A percentile compares a stretch with the other conserved stretches of the same genome.
Conservation (phyloP, 2,113 vertebrate genomes). For the Hippocampus comes region DNA sequence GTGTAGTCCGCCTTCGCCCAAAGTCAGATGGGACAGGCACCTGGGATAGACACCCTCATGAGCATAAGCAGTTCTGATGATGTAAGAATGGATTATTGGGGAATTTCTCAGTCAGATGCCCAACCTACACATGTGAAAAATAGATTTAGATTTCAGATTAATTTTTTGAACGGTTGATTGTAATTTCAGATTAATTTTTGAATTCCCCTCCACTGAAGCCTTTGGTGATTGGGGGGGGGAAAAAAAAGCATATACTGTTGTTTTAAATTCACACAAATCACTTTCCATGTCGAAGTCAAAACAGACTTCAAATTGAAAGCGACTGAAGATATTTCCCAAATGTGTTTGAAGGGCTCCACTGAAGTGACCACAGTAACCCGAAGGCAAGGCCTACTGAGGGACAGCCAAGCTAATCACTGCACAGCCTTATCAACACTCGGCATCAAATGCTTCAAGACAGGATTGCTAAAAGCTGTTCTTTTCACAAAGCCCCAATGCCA, state of each 20-base stretch:
- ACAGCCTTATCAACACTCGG: neutral
- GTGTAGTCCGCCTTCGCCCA: too few relatives aligned
- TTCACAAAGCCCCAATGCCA: constrained; percentile 1
- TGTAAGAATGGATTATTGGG: neutral
- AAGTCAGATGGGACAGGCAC: too few relatives aligned
- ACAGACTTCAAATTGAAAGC: constrained; percentile 31
- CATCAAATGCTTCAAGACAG: constrained; percentile 12
- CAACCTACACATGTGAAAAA: neutral
- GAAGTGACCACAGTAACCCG: constrained; percentile 14
- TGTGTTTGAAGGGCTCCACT: constrained; percentile 23
- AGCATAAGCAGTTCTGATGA: too few relatives aligned
- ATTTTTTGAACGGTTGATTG: neutral
- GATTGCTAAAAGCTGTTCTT: constrained; percentile 10
- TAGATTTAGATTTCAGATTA: neutral
- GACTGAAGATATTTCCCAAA: constrained; percentile 40
- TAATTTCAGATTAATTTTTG: neutral
- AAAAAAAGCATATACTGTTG: neutral
- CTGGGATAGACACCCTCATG: too few relatives aligned
- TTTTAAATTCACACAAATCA: constrained; percentile 24
- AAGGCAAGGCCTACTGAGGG: constrained; percentile 9
- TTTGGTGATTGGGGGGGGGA: neutral
- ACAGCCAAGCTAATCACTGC: constrained; percentile 1
- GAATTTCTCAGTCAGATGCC: neutral
- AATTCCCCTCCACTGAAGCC: neutral
- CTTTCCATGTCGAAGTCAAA: constrained; percentile 35